Percentiles rank a stretch among this genome's conserved stretches.
phyloP scores from a whole-genome alignment of 2,113 vertebrate species.

The Hippocampus mohnikei region DNA sequence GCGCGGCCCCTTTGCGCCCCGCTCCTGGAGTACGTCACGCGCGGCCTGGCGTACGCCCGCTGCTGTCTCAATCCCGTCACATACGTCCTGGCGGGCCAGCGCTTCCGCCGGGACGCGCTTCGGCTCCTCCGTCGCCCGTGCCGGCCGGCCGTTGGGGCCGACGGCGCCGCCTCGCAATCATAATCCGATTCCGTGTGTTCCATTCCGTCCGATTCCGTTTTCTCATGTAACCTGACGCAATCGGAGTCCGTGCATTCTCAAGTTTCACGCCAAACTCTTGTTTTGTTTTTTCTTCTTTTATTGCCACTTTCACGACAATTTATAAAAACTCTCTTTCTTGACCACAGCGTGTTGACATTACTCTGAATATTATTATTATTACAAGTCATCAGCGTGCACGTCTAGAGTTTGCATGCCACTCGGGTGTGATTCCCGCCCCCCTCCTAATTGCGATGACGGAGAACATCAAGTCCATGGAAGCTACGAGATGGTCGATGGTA shows the following conservation, averaged over 20 bases:
- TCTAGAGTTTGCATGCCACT: conserved; percentile 1
- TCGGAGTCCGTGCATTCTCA: background rate
- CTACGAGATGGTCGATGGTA: background rate
- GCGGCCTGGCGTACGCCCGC: conserved; percentile 81
- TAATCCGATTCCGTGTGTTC: background rate
- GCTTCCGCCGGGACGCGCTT: conserved; percentile 82
- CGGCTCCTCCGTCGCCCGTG: background rate
- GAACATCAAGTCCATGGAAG: background rate
- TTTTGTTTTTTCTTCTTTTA: background rate
- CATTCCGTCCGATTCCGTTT: too few species aligned
- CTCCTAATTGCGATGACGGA: background rate
- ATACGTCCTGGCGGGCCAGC: conserved; percentile 84
- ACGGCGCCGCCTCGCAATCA: background rate
- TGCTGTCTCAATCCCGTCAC: conserved; percentile 92
- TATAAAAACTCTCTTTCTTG: background rate
- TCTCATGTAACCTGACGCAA: too few species aligned
- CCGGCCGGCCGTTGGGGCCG: background rate
- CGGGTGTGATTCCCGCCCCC: too few species aligned
- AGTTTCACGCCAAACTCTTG: background rate
- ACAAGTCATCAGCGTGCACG: background rate
- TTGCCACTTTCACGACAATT: background rate
- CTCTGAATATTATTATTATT: too few species aligned
- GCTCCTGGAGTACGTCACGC: conserved; percentile 77
- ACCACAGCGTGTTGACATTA: too few species aligned
- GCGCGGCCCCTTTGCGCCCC: conserved; percentile 69